phyloP scores from a whole-genome alignment of 1,140 invertebrate genomes.

The Pygmarrhopalites habei region DNA sequence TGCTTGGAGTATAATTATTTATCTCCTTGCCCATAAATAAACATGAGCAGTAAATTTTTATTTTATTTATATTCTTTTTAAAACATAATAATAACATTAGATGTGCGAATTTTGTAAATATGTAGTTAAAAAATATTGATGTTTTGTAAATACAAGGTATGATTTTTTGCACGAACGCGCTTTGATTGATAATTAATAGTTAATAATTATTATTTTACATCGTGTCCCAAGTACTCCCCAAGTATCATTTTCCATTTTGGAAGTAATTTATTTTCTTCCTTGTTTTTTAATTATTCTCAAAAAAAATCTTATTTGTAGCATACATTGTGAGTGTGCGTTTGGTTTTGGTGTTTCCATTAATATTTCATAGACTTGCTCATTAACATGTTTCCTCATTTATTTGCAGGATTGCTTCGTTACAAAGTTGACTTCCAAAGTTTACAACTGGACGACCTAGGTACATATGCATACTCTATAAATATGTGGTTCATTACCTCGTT shows the following conservation, averaged over 20 bases:
- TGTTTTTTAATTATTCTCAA: too few relatives aligned
- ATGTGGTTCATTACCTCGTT: too few relatives aligned
- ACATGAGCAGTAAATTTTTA: too few relatives aligned
- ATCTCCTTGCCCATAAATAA: too few relatives aligned
- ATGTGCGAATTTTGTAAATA: too few relatives aligned
- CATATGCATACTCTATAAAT: constrained; percentile 72
- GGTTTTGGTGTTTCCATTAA: neutral
- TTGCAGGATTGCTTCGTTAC: constrained; percentile 89
- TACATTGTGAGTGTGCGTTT: neutral
- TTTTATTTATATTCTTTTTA: too few relatives aligned
- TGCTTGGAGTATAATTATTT: neutral
- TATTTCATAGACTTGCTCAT: neutral
- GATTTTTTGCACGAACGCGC: constrained; percentile 4
- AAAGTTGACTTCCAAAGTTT: constrained; percentile 97
- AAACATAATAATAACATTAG: too few relatives aligned
- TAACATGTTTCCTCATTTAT: constrained; percentile 40
- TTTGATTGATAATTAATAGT: neutral
- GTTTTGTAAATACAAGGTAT: too few relatives aligned
- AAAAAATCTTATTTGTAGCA: neutral
- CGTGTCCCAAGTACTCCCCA: too few relatives aligned
- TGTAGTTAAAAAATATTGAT: too few relatives aligned
- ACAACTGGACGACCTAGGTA: constrained; percentile 80
- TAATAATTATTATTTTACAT: neutral
- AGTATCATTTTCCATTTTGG: neutral
- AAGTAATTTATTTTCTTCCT: too few relatives aligned